Evolutionary conservation across 2,797 vertebrate species (phyloP), one percentile per base, ranked within the genome.

Genomic region (Sciurus vulgaris): DNA sequence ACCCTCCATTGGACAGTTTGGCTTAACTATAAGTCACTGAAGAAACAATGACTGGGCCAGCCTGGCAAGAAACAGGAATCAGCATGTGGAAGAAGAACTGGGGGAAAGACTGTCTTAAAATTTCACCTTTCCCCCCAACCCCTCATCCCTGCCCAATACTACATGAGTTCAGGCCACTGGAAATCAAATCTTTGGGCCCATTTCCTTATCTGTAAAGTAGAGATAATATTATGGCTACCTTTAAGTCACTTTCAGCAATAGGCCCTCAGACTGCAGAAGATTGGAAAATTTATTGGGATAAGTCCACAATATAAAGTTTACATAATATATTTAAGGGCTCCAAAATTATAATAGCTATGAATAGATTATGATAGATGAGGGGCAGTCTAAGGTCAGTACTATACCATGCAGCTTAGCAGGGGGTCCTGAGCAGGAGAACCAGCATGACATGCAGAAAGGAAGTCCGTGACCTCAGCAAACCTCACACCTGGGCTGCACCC

Each of bases 161-260:
- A 1, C 63, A 82, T 12, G 3, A 67, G 77, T 54, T 18, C 69
- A 1, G 0, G 1, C 79, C 41, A 1, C 4, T 1, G 41, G 54
- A 30, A 35, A 35, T 20, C 26, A 5, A 11, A 7, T 13, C 33
- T 74, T 22, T 0, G 6, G 22, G 26, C n/a, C 38, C 1, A 47
- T 83, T 44, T 87, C 30, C 63, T 73, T 79, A 18, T 54, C 76
- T 54, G 56, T 44, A 72, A 76, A 51, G 59, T 4, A 13, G 35
- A 44, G 15, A 11, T 56, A 7, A 41, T 5, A 1, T 59, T 63
- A 14, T 33, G 38, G 28, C 20, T 14, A 5, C 38, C 49, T 33
- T 44, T 26, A 35, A 13, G 12, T 47, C 30, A 1, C 30, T 91
- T 10, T 33, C 41, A 83, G 3, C 28, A 87, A 3, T 22, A 51